phyloP scores from a whole-genome alignment of 2,797 vertebrate species.

The Cirrhinus molitorella region DNA sequence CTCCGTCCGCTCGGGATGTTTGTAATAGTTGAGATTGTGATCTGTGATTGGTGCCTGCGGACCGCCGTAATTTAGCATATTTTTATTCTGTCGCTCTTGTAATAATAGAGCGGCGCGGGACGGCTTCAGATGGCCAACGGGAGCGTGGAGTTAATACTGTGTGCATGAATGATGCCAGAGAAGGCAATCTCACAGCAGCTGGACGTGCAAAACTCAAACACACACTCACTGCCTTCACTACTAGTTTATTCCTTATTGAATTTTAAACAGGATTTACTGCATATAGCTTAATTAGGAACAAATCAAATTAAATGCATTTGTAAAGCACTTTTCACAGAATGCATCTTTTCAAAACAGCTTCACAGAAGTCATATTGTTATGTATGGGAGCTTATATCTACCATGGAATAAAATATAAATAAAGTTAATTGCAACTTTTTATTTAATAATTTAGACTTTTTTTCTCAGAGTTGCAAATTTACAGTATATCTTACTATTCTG shows the following conservation, averaged over 20 bases:
- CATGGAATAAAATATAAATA: no score
- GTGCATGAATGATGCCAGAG: conserved; percentile 33
- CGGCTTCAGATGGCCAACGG: conserved; percentile 33
- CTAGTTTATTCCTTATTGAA: neutral
- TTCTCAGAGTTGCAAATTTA: no score
- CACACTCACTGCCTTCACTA: neutral
- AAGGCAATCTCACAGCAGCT: neutral
- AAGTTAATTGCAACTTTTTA: no score
- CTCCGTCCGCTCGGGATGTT: conserved; percentile 68
- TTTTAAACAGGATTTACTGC: neutral
- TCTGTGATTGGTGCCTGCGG: conserved; percentile 68
- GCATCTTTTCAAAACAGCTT: neutral
- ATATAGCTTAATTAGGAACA: neutral
- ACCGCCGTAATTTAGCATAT: conserved; percentile 69
- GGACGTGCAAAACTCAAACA: neutral
- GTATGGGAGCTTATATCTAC: no score
- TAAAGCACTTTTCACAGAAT: neutral
- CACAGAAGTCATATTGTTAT: neutral
- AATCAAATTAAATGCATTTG: neutral
- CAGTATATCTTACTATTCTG: neutral
- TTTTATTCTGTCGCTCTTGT: conserved; percentile 70
- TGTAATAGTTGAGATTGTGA: conserved; percentile 76
- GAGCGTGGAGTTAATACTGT: conserved; percentile 11
- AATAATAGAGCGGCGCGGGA: conserved; percentile 68
- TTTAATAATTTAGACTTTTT: no score